Conservation (phyloP, 2,113 vertebrate genomes). For the Pseudolaguvia tuberculata region DNA sequence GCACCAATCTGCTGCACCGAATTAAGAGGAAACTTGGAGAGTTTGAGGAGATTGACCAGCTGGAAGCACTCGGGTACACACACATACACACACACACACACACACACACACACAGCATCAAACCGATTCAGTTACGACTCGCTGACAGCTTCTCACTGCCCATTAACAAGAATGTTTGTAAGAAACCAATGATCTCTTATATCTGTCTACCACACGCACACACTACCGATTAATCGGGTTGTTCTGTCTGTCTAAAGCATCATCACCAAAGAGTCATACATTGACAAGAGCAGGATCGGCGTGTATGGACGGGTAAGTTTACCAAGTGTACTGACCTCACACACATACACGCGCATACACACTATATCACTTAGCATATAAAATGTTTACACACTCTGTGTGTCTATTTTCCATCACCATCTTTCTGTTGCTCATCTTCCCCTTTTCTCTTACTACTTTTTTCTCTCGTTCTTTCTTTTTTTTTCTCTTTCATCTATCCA, state of each 20-base stretch:
- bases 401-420: no score
- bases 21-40: conserved; percentile 77
- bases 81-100: not conserved
- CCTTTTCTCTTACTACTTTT: not conserved
- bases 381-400: not conserved
- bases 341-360: not conserved
- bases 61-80: conserved; percentile 80
- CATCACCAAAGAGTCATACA: conserved; percentile 78
- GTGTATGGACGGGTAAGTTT: conserved; percentile 87
- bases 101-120: no score
- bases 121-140: no score
- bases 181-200: no score
- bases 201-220: not conserved
- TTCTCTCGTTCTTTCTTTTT: no score
- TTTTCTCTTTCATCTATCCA: no score
- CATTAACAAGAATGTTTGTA: no score
- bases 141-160: no score
- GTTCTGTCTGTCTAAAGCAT: conserved; percentile 60
- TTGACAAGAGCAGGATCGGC: conserved; percentile 82
- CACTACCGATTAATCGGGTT: not conserved
- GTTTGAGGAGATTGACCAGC: conserved; percentile 84
- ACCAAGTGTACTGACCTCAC: not conserved
- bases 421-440: not conserved
- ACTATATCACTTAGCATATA: not conserved
- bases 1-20: conserved; percentile 87